These are phyloP conservation scores for Aricia artaxerxes DNA, from an alignment of 2,888 invertebrate species.

Conservation along the genomic window DNA sequence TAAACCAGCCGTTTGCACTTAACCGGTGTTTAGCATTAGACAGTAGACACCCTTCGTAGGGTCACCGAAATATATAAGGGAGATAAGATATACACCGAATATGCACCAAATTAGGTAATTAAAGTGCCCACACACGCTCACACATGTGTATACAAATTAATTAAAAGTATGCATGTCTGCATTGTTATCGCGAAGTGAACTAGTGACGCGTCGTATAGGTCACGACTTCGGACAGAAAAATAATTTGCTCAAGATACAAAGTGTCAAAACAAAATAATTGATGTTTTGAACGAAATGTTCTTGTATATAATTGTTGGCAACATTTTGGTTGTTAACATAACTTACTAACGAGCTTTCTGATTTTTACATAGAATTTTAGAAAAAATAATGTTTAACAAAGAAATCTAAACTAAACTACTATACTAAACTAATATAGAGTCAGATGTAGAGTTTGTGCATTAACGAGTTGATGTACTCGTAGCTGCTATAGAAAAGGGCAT, in stretches of 20 bases:
- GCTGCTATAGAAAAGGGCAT: too few species aligned
- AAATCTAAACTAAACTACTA: too few species aligned
- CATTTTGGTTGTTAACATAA: not conserved
- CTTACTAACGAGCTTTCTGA: not conserved
- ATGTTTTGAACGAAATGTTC: constrained; percentile 64
- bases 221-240: constrained; percentile 69
- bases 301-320: constrained; percentile 46
- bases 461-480: too few species aligned
- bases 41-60: constrained; percentile 5
- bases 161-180: constrained; percentile 39
- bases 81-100: constrained; percentile 29
- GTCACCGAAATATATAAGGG: constrained; percentile 16
- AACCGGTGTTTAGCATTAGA: not conserved
- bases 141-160: constrained; percentile 19
- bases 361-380: too few species aligned
- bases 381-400: too few species aligned
- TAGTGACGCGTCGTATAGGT: constrained; percentile 50
- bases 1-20: not conserved
- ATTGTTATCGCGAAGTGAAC: constrained; percentile 50
- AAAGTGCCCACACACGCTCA: constrained; percentile 1
- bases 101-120: constrained; percentile 30
- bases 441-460: too few species aligned
- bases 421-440: too few species aligned
- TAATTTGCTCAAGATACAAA: constrained; percentile 73
- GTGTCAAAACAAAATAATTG: constrained; percentile 58